phyloP scores from a whole-genome alignment of 1,140 invertebrate genomes.

The Bombus consobrinus region DNA sequence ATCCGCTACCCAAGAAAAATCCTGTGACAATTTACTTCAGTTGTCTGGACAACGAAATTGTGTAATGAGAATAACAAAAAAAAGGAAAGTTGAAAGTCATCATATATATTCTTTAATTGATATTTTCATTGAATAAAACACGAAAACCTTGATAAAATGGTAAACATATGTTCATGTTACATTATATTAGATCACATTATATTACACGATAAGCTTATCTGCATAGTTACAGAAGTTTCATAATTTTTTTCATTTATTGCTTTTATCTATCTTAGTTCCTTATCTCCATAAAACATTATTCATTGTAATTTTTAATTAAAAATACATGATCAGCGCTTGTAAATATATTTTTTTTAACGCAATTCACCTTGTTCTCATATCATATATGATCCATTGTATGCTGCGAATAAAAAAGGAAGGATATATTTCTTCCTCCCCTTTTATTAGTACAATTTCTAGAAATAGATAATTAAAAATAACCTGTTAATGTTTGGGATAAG shows the following conservation, averaged over 20 bases:
- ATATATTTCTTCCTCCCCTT: neutral
- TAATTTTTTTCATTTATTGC: neutral
- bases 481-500: neutral
- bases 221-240: neutral
- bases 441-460: neutral
- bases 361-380: neutral
- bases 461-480: neutral
- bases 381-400: neutral
- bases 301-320: neutral
- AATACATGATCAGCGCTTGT: neutral
- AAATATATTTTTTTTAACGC: neutral
- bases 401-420: neutral
- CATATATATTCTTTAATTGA: neutral
- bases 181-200: neutral
- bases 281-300: neutral
- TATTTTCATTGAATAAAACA: neutral
- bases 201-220: neutral
- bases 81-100: constrained; percentile 13
- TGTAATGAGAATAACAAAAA: neutral
- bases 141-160: neutral
- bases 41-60: constrained; percentile 45
- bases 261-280: neutral
- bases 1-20: constrained; percentile 38
- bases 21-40: constrained; percentile 54
- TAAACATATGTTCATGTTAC: neutral